Percentiles rank a stretch among this genome's conserved stretches.
These are phyloP conservation scores for Leptinotarsa juncta DNA, from an alignment of 2,888 invertebrate genomes.

Conservation along the genomic window DNA sequence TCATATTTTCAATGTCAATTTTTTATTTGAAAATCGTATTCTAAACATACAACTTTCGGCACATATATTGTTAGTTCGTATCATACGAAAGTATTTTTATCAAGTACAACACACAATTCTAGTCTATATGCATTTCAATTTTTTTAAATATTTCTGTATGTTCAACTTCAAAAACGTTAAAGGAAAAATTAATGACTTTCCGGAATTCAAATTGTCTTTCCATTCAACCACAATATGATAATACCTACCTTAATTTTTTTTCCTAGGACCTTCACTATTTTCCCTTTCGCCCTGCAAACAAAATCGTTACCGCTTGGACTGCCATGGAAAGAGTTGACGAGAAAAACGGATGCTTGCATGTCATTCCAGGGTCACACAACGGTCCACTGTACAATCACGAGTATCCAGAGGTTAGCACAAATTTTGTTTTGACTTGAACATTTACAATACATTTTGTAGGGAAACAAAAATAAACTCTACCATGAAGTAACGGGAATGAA, in stretches of 20 bases:
- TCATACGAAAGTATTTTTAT: no score
- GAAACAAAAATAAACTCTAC: constrained; percentile 75
- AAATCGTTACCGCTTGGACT: constrained; percentile 89
- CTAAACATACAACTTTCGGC: no score
- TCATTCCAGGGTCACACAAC: constrained; percentile 83
- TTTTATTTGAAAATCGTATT: no score
- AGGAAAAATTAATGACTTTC: no score
- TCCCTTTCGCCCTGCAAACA: constrained; percentile 84
- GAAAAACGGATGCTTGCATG: constrained; percentile 86
- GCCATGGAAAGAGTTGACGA: constrained; percentile 81
- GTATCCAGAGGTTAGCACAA: constrained; percentile 73
- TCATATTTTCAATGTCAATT: no score
- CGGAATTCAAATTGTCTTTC: no score
- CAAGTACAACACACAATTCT: no score
- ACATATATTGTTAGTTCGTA: no score
- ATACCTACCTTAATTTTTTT: constrained; percentile 33
- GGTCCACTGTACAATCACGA: constrained; percentile 73
- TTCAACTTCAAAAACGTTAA: no score
- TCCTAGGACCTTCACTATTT: constrained; percentile 86
- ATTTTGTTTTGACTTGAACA: neutral
- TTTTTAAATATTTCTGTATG: no score
- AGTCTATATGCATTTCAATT: no score
- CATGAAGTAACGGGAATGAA: constrained; percentile 72
- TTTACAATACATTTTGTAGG: constrained; percentile 43
- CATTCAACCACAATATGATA: no score